Evolutionary conservation across 2,888 invertebrate species (phyloP), one percentile per base, ranked within the genome.

Genomic region (Achlya flavicornis): DNA sequence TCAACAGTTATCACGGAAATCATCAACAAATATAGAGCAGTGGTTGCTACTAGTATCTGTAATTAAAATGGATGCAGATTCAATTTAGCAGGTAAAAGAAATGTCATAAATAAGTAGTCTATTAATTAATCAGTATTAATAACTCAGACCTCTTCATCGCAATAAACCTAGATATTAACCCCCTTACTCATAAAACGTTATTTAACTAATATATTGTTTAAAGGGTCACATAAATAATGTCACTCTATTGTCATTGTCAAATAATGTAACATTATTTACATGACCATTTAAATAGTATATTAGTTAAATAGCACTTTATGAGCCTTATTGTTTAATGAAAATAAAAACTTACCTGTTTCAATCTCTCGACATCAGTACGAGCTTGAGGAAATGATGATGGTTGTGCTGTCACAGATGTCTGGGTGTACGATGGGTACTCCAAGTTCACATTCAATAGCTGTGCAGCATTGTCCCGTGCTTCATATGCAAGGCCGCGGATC

Each of bases 401-500:
- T 61, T 80, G 75, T 75, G 88, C 71, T 70, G 85, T 68, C 57
- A 77, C 81, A 2, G 87, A 78, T 3, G 86, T 87, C 66, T 91
- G 88, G 1, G 89, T 81, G 70, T 91, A 93, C 16, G 92, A 68
- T 1, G 94, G 94, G 63, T 92, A 94, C 77, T 94, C 94, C 77
- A 94, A 83, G 67, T 93, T 94, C 43, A 95, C 94, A 70, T 94
- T 93, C 65, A 94, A 85, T 64, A 94, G 84, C 78, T 91, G 94
- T n/a, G 94, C 94, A 57, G 94, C 94, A 84, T 94, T 95, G 72
- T 92, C 95, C 64, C 95, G 86, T 12, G 94, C 94, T 75, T 95
- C 95, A 61, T 95, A 95, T 0, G 95, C 95, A 63, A 95, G 88
- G 4, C 96, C 96, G 72, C 95, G 92, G 64, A 96, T 95, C 84